A percentile compares a stretch with the other conserved stretches of the same genome.
Evolutionary conservation across 2,797 vertebrate species (phyloP).

Genomic region (Tadarida brasiliensis): DNA sequence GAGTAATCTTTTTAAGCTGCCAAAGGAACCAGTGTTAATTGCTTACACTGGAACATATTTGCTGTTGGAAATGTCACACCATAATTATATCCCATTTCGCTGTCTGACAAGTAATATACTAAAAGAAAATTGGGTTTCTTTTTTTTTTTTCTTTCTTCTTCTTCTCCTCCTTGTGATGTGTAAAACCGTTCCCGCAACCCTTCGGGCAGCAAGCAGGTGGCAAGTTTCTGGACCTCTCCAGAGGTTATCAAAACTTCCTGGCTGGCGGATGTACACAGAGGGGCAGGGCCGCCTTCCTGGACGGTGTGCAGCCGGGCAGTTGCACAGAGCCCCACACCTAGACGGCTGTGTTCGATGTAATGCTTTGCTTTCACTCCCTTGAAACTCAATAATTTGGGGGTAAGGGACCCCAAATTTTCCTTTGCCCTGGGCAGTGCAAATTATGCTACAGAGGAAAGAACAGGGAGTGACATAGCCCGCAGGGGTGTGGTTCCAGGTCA

Average conservation of each 20-base stretch:
- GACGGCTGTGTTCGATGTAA: not conserved
- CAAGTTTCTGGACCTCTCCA: conserved; percentile 67
- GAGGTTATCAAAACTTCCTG: conserved; percentile 61
- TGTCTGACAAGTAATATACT: conserved; percentile 84
- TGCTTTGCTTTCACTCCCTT: not conserved
- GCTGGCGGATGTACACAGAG: not conserved
- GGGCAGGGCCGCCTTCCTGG: not conserved
- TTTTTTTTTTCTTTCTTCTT: not conserved
- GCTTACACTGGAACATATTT: conserved; percentile 86
- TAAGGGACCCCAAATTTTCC: not conserved
- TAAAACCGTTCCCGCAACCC: conserved; percentile 55
- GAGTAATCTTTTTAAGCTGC: conserved; percentile 86
- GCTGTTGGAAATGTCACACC: conserved; percentile 88
- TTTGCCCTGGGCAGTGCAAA: not conserved
- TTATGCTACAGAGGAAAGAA: not conserved
- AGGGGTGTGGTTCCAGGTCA: not conserved
- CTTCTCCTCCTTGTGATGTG: conserved; percentile 60
- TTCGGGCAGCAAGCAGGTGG: conserved; percentile 43
- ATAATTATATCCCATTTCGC: conserved; percentile 85
- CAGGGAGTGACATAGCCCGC: accelerated
- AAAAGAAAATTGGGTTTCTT: conserved; percentile 81
- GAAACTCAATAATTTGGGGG: not conserved
- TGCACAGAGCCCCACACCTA: accelerated
- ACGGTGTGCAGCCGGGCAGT: accelerated
- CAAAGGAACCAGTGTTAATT: conserved; percentile 86